phyloP scores from a whole-genome alignment of 2,888 invertebrate species.

The Andrena haemorrhoa region DNA sequence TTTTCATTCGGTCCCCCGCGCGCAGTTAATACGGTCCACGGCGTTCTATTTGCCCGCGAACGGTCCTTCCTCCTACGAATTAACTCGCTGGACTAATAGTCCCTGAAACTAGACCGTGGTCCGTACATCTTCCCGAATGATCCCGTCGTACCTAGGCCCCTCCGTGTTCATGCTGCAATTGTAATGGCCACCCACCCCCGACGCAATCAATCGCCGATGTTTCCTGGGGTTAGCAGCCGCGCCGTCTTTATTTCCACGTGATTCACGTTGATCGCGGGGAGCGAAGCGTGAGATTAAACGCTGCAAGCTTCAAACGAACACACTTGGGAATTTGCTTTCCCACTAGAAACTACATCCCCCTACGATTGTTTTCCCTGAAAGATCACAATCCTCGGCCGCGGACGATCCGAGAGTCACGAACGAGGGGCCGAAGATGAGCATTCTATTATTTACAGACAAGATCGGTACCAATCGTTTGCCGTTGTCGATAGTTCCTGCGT shows the following conservation, averaged over 20 bases:
- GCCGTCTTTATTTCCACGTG: slow-evolving; percentile 63
- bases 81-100: slow-evolving; percentile 57
- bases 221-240: slow-evolving; percentile 51
- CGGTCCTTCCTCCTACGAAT: slow-evolving; percentile 40
- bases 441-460: neutral
- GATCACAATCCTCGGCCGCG: neutral
- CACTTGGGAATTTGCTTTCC: slow-evolving; percentile 30
- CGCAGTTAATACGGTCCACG: slow-evolving; percentile 3
- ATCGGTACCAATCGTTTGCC: too few relatives aligned
- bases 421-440: neutral
- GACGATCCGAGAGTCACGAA: neutral
- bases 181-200: slow-evolving; percentile 59
- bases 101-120: slow-evolving; percentile 45
- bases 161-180: slow-evolving; percentile 61
- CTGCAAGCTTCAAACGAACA: slow-evolving; percentile 10
- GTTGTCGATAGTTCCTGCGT: too few relatives aligned
- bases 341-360: slow-evolving; percentile 16
- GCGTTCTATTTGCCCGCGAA: slow-evolving; percentile 44
- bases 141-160: slow-evolving; percentile 43
- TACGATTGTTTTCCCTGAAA: neutral
- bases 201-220: slow-evolving; percentile 60
- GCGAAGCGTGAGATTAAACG: slow-evolving; percentile 68
- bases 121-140: slow-evolving; percentile 58
- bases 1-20: slow-evolving; percentile 8
- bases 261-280: slow-evolving; percentile 62